These are phyloP conservation scores for Peromyscus aztecus DNA, from an alignment of 2,797 vertebrate genomes.

Conservation along the genomic window DNA sequence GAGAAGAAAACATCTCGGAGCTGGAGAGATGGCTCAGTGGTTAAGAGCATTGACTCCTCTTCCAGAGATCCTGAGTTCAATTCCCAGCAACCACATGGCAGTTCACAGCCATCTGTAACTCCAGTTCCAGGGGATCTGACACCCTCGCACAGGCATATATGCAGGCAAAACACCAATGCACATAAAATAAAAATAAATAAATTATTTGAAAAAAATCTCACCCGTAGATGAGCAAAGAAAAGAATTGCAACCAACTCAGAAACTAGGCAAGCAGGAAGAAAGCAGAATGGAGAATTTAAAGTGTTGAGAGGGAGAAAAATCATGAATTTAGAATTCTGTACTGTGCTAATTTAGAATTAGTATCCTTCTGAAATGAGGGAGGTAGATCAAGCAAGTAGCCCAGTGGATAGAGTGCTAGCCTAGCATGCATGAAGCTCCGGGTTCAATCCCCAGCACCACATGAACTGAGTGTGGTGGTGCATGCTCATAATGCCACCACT, in stretches of 20 bases:
- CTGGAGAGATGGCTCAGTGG: no score
- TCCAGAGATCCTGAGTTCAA: no score
- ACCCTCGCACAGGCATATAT: no score
- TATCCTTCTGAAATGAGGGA: not conserved
- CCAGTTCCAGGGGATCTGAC: no score
- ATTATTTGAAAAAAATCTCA: not conserved
- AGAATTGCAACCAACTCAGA: not conserved
- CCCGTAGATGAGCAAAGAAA: not conserved
- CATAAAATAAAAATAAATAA: no score
- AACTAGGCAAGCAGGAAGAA: not conserved
- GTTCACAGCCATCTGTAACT: no score
- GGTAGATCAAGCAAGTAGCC: not conserved
- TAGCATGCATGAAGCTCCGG: not conserved
- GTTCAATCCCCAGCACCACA: not conserved
- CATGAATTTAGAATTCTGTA: not conserved
- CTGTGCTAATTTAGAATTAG: not conserved
- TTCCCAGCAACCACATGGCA: no score
- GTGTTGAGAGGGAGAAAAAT: not conserved
- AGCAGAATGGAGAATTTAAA: not conserved
- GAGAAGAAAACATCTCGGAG: not conserved
- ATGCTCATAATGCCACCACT: not conserved
- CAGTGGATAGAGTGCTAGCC: not conserved
- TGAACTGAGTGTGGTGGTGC: not conserved
- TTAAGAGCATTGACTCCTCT: no score
- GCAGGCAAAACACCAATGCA: no score